Percentiles rank a stretch among this genome's conserved stretches.
phyloP scores from a whole-genome alignment of 2,888 invertebrate genomes.

The Seira musarum region DNA sequence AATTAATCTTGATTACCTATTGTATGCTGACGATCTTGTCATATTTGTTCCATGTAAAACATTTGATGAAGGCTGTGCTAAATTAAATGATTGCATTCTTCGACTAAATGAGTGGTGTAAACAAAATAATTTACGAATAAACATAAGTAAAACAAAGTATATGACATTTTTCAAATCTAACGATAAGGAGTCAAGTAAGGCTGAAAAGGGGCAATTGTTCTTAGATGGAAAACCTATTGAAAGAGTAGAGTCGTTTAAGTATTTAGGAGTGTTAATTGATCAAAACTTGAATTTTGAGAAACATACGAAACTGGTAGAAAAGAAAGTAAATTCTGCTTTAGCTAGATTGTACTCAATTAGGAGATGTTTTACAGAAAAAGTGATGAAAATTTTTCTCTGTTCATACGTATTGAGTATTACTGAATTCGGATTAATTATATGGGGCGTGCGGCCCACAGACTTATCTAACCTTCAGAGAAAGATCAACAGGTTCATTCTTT shows the following conservation, averaged over 20 bases:
- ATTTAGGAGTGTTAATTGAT: constrained; percentile 37
- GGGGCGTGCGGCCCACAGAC: neutral
- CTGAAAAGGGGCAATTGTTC: neutral
- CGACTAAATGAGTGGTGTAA: constrained; percentile 27
- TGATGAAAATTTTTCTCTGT: constrained; percentile 26
- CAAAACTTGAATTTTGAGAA: constrained; percentile 17
- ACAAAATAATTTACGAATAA: constrained; percentile 34
- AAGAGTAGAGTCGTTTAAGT: constrained; percentile 31
- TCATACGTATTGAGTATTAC: constrained; percentile 22
- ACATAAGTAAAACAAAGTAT: constrained; percentile 32
- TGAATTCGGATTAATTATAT: constrained; percentile 34
- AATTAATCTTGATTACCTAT: neutral
- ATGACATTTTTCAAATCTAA: constrained; percentile 37
- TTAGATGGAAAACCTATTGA: constrained; percentile 2
- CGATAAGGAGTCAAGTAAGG: neutral
- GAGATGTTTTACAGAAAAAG: constrained; percentile 21
- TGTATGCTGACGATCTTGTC: constrained; percentile 42
- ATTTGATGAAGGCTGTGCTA: neutral
- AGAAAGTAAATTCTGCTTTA: constrained; percentile 19
- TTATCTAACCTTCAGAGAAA: constrained; percentile 9
- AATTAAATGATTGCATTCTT: neutral
- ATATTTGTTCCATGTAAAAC: constrained; percentile 15
- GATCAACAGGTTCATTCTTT: constrained; percentile 25
- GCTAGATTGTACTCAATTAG: constrained; percentile 16
- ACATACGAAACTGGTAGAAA: constrained; percentile 26